These are phyloP conservation scores for Pseudobourletiella spinata DNA, from an alignment of 1,140 invertebrate genomes.

Conservation along the genomic window DNA sequence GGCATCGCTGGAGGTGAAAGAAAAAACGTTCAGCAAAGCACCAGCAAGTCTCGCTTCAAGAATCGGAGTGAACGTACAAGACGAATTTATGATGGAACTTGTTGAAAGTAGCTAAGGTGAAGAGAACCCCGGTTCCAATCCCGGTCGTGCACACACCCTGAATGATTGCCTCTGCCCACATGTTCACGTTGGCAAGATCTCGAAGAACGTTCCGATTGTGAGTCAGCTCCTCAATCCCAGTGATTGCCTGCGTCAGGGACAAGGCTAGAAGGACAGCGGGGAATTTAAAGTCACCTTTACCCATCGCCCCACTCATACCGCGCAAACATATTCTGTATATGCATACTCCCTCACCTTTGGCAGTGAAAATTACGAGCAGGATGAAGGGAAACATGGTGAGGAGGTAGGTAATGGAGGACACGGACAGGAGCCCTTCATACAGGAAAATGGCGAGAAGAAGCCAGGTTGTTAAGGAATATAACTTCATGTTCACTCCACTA, in stretches of 20 bases:
- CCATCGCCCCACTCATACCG: too few species aligned
- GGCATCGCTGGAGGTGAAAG: slow-evolving; percentile 12
- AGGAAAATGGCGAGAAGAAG: slow-evolving; percentile 20
- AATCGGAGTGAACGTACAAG: too few species aligned
- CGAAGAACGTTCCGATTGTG: background rate
- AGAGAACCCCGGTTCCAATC: slow-evolving; percentile 26
- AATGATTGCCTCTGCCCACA: slow-evolving; percentile 25
- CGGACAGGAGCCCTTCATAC: slow-evolving; percentile 19
- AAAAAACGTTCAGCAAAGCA: background rate
- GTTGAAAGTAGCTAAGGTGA: slow-evolving; percentile 26
- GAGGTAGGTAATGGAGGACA: slow-evolving; percentile 18
- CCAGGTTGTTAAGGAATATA: slow-evolving; percentile 12
- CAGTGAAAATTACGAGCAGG: slow-evolving; percentile 5
- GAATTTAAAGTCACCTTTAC: too few species aligned
- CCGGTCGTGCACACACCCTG: slow-evolving; percentile 22
- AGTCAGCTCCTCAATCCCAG: background rate
- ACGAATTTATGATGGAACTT: slow-evolving; percentile 17
- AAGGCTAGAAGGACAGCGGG: background rate
- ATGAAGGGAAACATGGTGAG: slow-evolving; percentile 17
- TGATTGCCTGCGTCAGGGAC: background rate
- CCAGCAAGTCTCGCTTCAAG: too few species aligned
- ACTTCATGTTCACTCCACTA: background rate
- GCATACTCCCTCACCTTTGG: background rate
- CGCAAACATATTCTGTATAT: too few species aligned
- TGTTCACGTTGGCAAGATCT: background rate